These are phyloP conservation scores for Electrona antarctica DNA, from an alignment of 2,113 vertebrate species.

Conservation along the genomic window DNA sequence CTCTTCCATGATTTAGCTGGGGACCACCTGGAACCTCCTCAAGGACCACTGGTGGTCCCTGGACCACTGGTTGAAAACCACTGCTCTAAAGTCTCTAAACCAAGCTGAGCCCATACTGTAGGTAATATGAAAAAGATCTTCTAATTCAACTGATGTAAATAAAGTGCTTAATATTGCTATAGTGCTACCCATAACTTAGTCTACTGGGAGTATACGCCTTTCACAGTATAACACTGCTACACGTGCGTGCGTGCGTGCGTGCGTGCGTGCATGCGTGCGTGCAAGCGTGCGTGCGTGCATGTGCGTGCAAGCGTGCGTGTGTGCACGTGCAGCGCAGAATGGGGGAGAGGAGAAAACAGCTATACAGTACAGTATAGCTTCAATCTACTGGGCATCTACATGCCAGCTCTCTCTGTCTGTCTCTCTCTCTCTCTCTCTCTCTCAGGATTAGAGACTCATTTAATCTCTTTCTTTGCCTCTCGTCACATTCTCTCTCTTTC, in stretches of 20 bases:
- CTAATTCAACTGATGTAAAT: too few species aligned
- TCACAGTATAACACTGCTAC: too few species aligned
- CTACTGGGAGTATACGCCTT: too few species aligned
- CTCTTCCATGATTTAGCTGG: too few species aligned
- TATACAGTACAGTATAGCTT: slow-evolving; percentile 1
- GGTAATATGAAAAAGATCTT: too few species aligned
- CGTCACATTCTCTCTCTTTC: neutral
- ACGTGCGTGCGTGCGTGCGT: neutral
- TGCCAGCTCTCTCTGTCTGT: slow-evolving; percentile 39
- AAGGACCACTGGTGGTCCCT: too few species aligned
- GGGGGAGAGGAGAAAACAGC: slow-evolving; percentile 43
- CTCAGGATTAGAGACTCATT: slow-evolving; percentile 67
- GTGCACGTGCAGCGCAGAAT: slow-evolving; percentile 16
- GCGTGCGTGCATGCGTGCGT: slow-evolving; percentile 12
- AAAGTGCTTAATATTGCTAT: too few species aligned
- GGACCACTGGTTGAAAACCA: too few species aligned
- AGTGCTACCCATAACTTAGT: too few species aligned
- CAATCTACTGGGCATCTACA: slow-evolving; percentile 62
- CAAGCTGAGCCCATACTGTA: too few species aligned
- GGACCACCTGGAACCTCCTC: too few species aligned
- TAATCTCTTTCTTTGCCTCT: slow-evolving; percentile 55
- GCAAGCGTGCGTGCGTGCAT: slow-evolving; percentile 45
- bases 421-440: neutral
- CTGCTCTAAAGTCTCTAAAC: too few species aligned
- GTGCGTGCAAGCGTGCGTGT: slow-evolving; percentile 43